Evolutionary conservation across 2,888 invertebrate genomes (phyloP).

Genomic region (Romanomermis culicivorax): DNA sequence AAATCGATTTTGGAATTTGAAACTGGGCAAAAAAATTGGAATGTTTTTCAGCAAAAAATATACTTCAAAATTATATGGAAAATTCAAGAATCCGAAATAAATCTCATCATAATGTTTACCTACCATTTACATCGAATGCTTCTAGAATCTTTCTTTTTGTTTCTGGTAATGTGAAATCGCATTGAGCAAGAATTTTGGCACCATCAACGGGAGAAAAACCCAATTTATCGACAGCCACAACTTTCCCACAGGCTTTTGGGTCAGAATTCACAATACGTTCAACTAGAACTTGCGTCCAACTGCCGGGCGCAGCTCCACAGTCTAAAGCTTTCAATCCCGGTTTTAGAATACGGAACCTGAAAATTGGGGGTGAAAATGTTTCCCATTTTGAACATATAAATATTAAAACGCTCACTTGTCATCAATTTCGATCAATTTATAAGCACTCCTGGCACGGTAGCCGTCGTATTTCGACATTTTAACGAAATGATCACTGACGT

Average conservation of each 20-base stretch:
- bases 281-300: conserved; percentile 24
- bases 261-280: conserved; percentile 10
- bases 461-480: conserved; percentile 18
- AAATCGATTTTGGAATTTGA: conserved; percentile 18
- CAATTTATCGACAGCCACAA: conserved; percentile 2
- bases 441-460: conserved; percentile 24
- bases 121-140: too few species aligned
- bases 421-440: conserved; percentile 25
- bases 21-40: too few species aligned
- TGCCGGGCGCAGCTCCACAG: conserved; percentile 24
- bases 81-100: too few species aligned
- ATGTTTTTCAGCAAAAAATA: too few species aligned
- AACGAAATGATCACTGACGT: conserved; percentile 19
- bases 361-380: too few species aligned
- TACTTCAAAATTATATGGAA: too few species aligned
- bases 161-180: conserved; percentile 1
- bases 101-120: too few species aligned
- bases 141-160: neutral
- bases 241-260: neutral
- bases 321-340: conserved; percentile 17
- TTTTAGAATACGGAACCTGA: neutral
- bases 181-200: neutral
- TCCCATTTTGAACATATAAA: too few species aligned
- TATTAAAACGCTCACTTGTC: conserved; percentile 18
- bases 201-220: conserved; percentile 1